Evolutionary conservation across 2,888 invertebrate species (phyloP), one percentile per base, ranked within the genome.

Genomic region (Pristionchus entomophagus): DNA sequence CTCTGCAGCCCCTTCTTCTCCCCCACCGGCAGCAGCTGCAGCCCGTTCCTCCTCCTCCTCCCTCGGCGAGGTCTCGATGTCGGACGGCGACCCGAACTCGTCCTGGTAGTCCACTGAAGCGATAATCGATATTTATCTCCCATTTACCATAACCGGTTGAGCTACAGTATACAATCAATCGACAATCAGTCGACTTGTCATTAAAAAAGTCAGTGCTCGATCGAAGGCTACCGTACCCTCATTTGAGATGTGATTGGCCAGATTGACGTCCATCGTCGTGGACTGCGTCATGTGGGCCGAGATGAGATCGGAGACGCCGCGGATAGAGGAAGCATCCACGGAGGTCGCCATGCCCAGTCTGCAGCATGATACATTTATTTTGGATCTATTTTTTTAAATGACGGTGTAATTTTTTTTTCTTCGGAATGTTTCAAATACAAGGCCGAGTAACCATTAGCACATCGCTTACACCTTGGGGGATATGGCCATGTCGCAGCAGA

Each of bases 201-300:
- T 10, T 45, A 45, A 65, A 12, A 32, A 32, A n/a, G n/a, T 6
- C 45, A 78, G 17, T 78, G 4, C 17, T 45, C 78, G 49, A n/a
- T 73, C 59, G n/a, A n/a, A 26, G 14, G 5, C 53, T 82, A 53
- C 77, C 88, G n/a, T 84, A 92, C 93, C 90, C 89, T 93, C 93
- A 78, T 89, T 90, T 69, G 89, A 90, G 86, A 93, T 93, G 87
- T 93, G 93, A 87, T 93, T 91, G 51, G 93, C 93, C 41, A 93
- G 88, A 89, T 93, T 93, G 69, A 93, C 91, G 84, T 92, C 92
- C 87, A 91, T 92, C 26, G 93, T 92, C 0, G 92, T 93, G 56
- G 91, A 91, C 69, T 93, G 93, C 62, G 93, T 91, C 93, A 93
- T 93, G 78, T 91, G 91, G n/a, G 93, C 92, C 14, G 90, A 90